Base-by-base conservation (phyloP, 2,113 vertebrate genomes). In the Acrocephalus arundinaceus region DNA sequence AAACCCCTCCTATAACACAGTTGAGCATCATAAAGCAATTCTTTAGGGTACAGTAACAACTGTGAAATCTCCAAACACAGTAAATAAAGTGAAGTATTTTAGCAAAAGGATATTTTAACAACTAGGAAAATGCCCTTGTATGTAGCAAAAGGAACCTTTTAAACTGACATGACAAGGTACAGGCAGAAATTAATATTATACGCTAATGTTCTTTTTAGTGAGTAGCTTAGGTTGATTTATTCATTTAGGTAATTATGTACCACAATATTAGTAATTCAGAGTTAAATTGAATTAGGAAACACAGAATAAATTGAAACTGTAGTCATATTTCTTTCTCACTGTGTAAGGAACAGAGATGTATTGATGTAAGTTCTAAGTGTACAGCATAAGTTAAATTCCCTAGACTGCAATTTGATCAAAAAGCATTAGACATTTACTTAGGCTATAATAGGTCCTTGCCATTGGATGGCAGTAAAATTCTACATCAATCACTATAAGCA, bases 381-480 rank as follows among this genome's bases (percentile, higher is more conserved):
- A 96, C 97, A 97, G 97, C 96, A 95, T 97, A 98, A 98, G 97
- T 98, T 98, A 97, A 98, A 98, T 98, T 98, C 98, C 98, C 98
- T 71, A 98, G 98, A 93, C 97, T 98, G 95, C 97, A 98, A 98
- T 98, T 98, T 97, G 97, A 98, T 98, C 97, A 97, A 98, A 98
- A 98, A 97, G 96, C 97, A 97, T 98, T 97, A 97, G 97, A 96
- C 97, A 97, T 97, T 98, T 97, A 97, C 97, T 98, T 98, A 98
- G 95, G 98, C 97, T 98, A 98, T 98, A 97, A 98, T 98, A 98
- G 96, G 85, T 52, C 82, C 49, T 96, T 97, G 97, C 99, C 99
- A 99, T 99, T 98, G 98, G 99, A 99, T 99, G 99, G 99, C 99
- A 99, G 99, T 99, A 99, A 98, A 99, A 99, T 98, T 99, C 99